Conservation (phyloP, 2,888 invertebrate species). For the Platycheirus albimanus region DNA sequence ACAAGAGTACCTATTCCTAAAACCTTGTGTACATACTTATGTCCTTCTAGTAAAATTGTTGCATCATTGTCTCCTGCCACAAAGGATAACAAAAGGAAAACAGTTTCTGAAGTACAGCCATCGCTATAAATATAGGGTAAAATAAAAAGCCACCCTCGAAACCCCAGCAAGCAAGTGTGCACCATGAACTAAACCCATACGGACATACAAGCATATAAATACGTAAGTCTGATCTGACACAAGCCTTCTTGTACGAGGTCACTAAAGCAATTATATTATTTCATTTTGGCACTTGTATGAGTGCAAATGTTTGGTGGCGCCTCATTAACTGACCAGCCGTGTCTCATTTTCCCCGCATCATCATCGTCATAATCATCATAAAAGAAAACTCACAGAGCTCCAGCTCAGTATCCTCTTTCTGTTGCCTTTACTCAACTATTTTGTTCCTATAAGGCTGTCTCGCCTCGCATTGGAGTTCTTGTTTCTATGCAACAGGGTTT, state of each 20-base stretch:
- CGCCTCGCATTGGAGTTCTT: constrained; percentile 45
- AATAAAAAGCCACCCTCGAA: constrained; percentile 1
- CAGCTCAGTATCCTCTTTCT: constrained; percentile 57
- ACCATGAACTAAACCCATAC: constrained; percentile 32
- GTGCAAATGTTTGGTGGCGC: constrained; percentile 71
- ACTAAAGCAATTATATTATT: constrained; percentile 70
- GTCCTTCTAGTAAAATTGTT: constrained; percentile 25
- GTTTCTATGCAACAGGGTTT: constrained; percentile 75
- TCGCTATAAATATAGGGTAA: not conserved
- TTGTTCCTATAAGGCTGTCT: constrained; percentile 45
- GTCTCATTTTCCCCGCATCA: constrained; percentile 65
- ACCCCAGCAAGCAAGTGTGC: not conserved
- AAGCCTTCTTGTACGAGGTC: constrained; percentile 60
- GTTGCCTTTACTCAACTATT: constrained; percentile 57
- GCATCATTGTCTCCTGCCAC: constrained; percentile 29
- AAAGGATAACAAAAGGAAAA: constrained; percentile 16
- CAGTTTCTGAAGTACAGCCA: constrained; percentile 14
- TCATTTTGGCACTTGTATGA: constrained; percentile 70
- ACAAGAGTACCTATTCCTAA: not conserved
- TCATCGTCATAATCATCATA: constrained; percentile 37
- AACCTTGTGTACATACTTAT: not conserved
- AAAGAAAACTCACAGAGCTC: constrained; percentile 63
- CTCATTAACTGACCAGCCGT: constrained; percentile 72
- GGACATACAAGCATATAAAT: constrained; percentile 7
- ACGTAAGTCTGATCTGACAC: constrained; percentile 15